These are phyloP conservation scores for Laterallus jamaicensis DNA, from an alignment of 2,113 vertebrate species.

Conservation along the genomic window DNA sequence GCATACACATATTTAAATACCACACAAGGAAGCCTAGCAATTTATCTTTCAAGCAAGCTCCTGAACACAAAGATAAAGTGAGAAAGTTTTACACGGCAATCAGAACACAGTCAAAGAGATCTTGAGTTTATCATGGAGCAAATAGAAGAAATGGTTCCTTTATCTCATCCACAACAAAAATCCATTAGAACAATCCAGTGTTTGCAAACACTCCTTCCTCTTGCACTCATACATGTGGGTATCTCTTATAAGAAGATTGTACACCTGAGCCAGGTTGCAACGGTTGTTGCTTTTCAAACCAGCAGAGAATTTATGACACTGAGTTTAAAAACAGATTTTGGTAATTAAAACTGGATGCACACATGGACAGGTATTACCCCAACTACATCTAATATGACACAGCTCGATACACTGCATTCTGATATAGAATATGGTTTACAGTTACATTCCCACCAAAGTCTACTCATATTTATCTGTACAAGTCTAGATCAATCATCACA, in stretches of 20 bases:
- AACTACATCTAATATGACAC: neutral
- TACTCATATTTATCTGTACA: neutral
- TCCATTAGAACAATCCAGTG: neutral
- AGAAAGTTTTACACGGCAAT: neutral
- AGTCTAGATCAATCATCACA: neutral
- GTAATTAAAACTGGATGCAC: neutral
- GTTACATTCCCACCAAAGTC: neutral
- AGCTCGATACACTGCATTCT: neutral
- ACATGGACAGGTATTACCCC: neutral
- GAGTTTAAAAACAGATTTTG: neutral
- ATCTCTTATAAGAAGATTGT: neutral
- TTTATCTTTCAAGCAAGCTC: neutral
- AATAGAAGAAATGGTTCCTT: neutral
- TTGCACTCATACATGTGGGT: neutral
- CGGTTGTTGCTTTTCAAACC: neutral
- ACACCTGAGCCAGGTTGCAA: neutral
- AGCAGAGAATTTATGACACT: neutral
- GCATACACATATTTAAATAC: neutral
- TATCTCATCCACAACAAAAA: neutral
- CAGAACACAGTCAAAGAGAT: neutral
- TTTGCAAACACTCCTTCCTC: rapidly evolving
- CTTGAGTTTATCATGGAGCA: neutral
- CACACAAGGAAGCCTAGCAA: neutral
- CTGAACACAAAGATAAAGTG: neutral
- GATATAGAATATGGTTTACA: neutral